Conservation (phyloP, 2,113 vertebrate genomes). For the Calyptomena viridis region DNA sequence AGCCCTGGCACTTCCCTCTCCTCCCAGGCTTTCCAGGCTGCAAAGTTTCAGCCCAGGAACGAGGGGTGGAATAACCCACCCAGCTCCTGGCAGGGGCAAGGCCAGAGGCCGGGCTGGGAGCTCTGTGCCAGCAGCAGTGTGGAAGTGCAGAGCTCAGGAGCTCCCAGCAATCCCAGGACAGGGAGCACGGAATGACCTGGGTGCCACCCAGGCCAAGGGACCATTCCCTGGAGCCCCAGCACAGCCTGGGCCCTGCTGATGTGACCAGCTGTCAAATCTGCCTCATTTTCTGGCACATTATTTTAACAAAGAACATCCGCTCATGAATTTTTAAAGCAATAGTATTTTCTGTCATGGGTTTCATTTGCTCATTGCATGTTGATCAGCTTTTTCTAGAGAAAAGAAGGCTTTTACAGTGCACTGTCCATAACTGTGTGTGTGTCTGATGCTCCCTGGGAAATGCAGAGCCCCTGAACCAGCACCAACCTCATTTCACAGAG, state of each 20-base stretch:
- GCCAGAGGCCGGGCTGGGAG: not conserved
- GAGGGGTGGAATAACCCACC: not conserved
- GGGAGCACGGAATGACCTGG: not conserved
- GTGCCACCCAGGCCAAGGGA: not conserved
- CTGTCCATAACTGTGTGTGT: not conserved
- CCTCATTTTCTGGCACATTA: not conserved
- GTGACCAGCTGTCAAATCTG: not conserved
- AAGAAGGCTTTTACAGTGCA: not conserved
- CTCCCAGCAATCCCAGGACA: not conserved
- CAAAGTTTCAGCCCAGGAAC: not conserved
- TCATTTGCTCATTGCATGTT: not conserved
- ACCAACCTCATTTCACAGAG: not conserved
- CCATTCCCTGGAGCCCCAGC: not conserved
- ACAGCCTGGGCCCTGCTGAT: not conserved
- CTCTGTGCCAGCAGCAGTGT: fast-evolving
- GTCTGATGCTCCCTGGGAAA: not conserved
- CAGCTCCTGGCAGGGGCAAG: not conserved
- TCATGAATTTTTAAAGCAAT: not conserved
- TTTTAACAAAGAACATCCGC: not conserved
- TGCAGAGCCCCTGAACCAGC: not conserved
- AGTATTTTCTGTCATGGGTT: not conserved
- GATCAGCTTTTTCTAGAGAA: not conserved
- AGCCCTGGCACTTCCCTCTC: not conserved
- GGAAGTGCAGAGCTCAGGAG: not conserved
- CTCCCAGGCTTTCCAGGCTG: not conserved